Percentiles rank a stretch among this genome's conserved stretches.
phyloP scores from a whole-genome alignment of 2,113 vertebrate species.

The Aegithalos caudatus region DNA sequence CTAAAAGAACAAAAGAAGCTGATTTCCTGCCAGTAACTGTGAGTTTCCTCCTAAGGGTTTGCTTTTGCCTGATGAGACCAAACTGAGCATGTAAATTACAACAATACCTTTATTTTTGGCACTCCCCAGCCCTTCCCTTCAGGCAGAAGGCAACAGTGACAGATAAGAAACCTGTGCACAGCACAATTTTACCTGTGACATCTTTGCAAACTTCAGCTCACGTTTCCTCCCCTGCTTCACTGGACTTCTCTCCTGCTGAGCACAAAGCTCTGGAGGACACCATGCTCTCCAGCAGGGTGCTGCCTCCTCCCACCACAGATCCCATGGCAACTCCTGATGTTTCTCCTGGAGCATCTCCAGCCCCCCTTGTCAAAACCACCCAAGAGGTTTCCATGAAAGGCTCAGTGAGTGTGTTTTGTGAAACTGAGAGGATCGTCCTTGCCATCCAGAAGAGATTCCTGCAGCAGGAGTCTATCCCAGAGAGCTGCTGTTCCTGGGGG shows the following conservation, averaged over 20 bases:
- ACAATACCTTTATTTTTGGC: not conserved
- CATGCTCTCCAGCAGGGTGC: not conserved
- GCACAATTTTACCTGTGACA: not conserved
- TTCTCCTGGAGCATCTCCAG: not conserved
- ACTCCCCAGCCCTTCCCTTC: not conserved
- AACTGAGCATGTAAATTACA: not conserved
- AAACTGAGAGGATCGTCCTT: conserved; percentile 69
- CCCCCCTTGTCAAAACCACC: not conserved
- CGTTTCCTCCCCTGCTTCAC: not conserved
- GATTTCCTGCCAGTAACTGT: not conserved
- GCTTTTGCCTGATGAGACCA: not conserved
- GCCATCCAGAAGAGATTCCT: conserved; percentile 75
- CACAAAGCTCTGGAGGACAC: not conserved
- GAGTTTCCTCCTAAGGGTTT: not conserved
- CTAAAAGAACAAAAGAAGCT: not conserved
- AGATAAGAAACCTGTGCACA: not conserved
- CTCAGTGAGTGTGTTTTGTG: conserved; percentile 72
- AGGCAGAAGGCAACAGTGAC: not conserved
- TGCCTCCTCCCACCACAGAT: not conserved
- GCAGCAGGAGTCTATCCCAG: conserved; percentile 65
- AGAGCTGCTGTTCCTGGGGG: conserved; percentile 80
- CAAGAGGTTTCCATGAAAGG: conserved; percentile 22
- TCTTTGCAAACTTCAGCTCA: not conserved
- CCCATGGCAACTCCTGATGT: not conserved
- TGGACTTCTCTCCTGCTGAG: not conserved